Conservation (phyloP, 2,888 invertebrate genomes). For the Acanthosepion esculentum region DNA sequence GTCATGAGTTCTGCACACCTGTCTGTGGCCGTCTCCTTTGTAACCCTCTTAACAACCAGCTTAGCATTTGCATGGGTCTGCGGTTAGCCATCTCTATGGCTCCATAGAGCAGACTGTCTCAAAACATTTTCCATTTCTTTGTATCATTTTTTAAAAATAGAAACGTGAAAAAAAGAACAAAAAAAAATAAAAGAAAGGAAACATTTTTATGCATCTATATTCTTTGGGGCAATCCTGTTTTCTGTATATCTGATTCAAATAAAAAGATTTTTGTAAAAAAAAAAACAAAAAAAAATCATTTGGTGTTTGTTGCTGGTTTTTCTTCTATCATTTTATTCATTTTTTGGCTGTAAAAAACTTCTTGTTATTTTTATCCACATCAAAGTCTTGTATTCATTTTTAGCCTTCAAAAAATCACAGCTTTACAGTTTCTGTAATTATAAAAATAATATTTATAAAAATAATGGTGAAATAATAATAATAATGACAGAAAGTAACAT, state of each 20-base stretch:
- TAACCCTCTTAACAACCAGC: constrained; percentile 13
- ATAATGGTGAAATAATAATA: too few relatives aligned
- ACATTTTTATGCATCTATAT: constrained; percentile 33
- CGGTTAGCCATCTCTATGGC: not conserved
- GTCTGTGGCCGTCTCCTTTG: not conserved
- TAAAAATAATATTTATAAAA: too few relatives aligned
- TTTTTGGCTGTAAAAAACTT: too few relatives aligned
- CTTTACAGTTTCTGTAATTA: too few relatives aligned
- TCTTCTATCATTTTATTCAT: not conserved
- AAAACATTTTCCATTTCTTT: constrained; percentile 22
- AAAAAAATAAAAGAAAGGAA: not conserved
- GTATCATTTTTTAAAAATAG: constrained; percentile 33
- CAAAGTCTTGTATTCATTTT: too few relatives aligned
- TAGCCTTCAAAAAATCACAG: too few relatives aligned
- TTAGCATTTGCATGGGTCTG: not conserved
- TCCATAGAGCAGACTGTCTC: constrained; percentile 33
- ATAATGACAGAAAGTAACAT: not conserved
- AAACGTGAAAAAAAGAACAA: not conserved
- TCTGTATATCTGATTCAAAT: constrained; percentile 8
- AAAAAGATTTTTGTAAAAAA: not conserved
- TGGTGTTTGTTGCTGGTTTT: not conserved
- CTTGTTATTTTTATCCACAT: too few relatives aligned
- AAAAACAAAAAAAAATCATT: not conserved
- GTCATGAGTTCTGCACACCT: not conserved
- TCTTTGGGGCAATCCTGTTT: constrained; percentile 33